Evolutionary conservation across 2,888 invertebrate species (phyloP), one percentile per base, ranked within the genome.

Genomic region (Drepanosiphum platanoidis): DNA sequence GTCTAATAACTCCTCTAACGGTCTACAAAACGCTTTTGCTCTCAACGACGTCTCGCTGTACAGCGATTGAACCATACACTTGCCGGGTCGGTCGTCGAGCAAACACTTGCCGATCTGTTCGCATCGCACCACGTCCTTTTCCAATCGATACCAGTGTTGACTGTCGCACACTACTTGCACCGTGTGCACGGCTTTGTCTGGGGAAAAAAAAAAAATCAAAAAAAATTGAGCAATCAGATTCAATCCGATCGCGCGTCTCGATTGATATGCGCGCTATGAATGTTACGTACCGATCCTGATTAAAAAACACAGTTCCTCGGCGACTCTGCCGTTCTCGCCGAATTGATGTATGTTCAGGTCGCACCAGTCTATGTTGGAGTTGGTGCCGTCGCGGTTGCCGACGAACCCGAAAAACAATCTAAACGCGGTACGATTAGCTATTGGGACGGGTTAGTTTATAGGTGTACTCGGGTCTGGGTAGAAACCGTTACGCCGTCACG

Each of bases 401-500:
- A 84, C 36, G 30, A 75, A 84, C 18, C 83, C 83, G 36, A 66
- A 84, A 13, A 75, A 52, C 15, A 84, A 34, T 3, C 83, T 84
- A 27, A n/a, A 74, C 52, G 52, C 22, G 52, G 22, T n/a, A n/a
- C n/a, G n/a, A n/a, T n/a, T n/a, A n/a, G n/a, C n/a, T n/a, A n/a
- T n/a, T n/a, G n/a, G n/a, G n/a, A n/a, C n/a, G n/a, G n/a, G n/a
- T n/a, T n/a, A n/a, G n/a, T n/a, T n/a, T n/a, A n/a, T n/a, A n/a
- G n/a, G n/a, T n/a, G n/a, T n/a, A n/a, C n/a, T n/a, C n/a, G n/a
- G n/a, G n/a, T n/a, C n/a, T n/a, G n/a, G n/a, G n/a, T n/a, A n/a
- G n/a, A n/a, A n/a, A n/a, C n/a, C n/a, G n/a, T n/a, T n/a, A n/a
- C n/a, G n/a, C n/a, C n/a, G n/a, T n/a, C n/a, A n/a, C n/a, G n/a